Evolutionary conservation across 1,140 invertebrate species (phyloP).

Genomic region (Pantala flavescens): DNA sequence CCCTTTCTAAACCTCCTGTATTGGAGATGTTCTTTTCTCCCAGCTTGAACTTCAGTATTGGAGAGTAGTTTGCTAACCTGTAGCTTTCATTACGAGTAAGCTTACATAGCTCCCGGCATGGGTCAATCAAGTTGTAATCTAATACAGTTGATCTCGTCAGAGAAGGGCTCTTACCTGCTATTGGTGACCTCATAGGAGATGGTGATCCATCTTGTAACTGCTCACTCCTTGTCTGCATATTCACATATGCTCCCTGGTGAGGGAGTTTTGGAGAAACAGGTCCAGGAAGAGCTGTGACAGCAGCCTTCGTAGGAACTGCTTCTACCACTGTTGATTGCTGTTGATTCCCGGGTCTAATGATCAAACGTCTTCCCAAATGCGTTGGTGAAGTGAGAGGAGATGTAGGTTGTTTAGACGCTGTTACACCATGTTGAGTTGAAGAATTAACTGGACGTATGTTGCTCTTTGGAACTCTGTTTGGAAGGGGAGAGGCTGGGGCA

Average conservation of each 20-base stretch:
- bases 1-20: not conserved
- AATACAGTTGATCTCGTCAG: not conserved
- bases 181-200: not conserved
- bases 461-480: constrained; percentile 22
- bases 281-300: constrained; percentile 31
- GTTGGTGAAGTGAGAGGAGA: constrained; percentile 11
- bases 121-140: not conserved
- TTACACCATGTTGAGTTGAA: not conserved
- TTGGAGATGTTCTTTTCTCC: not conserved
- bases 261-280: constrained; percentile 8
- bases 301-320: constrained; percentile 26
- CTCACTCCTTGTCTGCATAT: constrained; percentile 11
- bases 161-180: not conserved
- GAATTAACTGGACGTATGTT: constrained; percentile 26
- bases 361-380: not conserved
- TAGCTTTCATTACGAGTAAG: constrained; percentile 61
- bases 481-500: constrained; percentile 25
- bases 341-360: not conserved
- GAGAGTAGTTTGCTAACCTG: constrained; percentile 64
- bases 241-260: constrained; percentile 16
- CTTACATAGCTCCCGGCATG: not conserved
- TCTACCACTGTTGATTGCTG: constrained; percentile 34
- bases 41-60: constrained; percentile 30
- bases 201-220: not conserved
- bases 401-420: constrained; percentile 14